Evolutionary conservation across 2,888 invertebrate species (phyloP).

Genomic region (Volucella zonaria): DNA sequence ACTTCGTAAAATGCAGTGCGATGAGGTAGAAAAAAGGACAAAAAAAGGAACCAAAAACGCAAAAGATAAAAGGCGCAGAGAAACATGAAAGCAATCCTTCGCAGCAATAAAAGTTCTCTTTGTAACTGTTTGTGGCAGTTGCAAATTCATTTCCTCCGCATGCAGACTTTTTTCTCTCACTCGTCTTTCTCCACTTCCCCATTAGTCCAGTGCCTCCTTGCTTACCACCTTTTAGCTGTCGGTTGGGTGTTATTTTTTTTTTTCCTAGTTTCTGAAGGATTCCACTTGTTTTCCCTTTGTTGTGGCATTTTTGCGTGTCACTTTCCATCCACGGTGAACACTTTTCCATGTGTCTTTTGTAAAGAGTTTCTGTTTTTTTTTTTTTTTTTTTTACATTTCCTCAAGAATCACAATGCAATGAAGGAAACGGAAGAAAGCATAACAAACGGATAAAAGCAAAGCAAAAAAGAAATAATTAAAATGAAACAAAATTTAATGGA

Average conservation of each 20-base stretch:
- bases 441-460: constrained; percentile 20
- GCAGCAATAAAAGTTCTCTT: constrained; percentile 71
- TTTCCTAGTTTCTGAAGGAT: constrained; percentile 71
- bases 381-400: constrained; percentile 3
- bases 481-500: constrained; percentile 71
- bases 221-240: constrained; percentile 22
- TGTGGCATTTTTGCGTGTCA: constrained; percentile 73
- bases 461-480: constrained; percentile 63
- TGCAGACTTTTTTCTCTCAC: constrained; percentile 46
- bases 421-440: constrained; percentile 64
- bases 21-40: background rate
- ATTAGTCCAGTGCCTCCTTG: background rate
- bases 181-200: background rate
- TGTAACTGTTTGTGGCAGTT: constrained; percentile 70
- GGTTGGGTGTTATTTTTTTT: constrained; percentile 11
- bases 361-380: constrained; percentile 15
- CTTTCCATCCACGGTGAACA: constrained; percentile 42
- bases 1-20: too few relatives aligned
- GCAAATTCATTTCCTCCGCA: constrained; percentile 73
- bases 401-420: constrained; percentile 63
- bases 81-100: constrained; percentile 41
- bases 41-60: constrained; percentile 3
- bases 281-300: constrained; percentile 74
- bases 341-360: constrained; percentile 53
- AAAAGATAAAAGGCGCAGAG: constrained; percentile 31